Conservation (phyloP, 2,113 vertebrate genomes). For the Probosciger aterrimus region DNA sequence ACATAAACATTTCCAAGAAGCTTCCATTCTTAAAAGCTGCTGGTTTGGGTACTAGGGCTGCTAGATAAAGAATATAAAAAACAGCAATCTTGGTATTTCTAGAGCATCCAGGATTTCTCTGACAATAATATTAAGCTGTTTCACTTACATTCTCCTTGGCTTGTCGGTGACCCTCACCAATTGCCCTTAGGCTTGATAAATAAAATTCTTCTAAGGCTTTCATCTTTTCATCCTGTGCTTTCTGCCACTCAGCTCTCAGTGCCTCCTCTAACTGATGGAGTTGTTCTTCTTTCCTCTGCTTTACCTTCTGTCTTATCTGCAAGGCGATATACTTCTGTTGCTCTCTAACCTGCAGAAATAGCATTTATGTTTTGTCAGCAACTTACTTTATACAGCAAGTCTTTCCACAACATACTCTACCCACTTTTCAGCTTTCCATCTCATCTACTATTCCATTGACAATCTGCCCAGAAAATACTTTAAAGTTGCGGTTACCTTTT, state of each 20-base stretch:
- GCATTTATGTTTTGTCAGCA: neutral
- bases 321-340: constrained; percentile 86
- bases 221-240: constrained; percentile 79
- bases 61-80: neutral
- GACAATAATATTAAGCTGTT: neutral
- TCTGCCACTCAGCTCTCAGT: constrained; percentile 83
- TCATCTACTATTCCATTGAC: neutral
- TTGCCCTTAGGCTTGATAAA: constrained; percentile 77
- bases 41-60: neutral
- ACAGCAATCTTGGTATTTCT: neutral
- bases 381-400: neutral
- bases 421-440: neutral
- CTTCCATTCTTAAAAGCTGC: neutral
- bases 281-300: constrained; percentile 78
- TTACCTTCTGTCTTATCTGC: constrained; percentile 83
- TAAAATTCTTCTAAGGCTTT: constrained; percentile 79
- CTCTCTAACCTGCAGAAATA: constrained; percentile 84
- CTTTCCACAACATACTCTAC: neutral
- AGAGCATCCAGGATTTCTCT: neutral
- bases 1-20: neutral
- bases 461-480: neutral
- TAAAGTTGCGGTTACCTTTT: neutral
- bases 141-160: constrained; percentile 87
- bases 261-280: constrained; percentile 78
- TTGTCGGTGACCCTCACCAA: constrained; percentile 85